A percentile compares a stretch with the other conserved stretches of the same genome.
These are phyloP conservation scores for Nansenia antarctica DNA, from an alignment of 2,113 vertebrate genomes.

Conservation along the genomic window DNA sequence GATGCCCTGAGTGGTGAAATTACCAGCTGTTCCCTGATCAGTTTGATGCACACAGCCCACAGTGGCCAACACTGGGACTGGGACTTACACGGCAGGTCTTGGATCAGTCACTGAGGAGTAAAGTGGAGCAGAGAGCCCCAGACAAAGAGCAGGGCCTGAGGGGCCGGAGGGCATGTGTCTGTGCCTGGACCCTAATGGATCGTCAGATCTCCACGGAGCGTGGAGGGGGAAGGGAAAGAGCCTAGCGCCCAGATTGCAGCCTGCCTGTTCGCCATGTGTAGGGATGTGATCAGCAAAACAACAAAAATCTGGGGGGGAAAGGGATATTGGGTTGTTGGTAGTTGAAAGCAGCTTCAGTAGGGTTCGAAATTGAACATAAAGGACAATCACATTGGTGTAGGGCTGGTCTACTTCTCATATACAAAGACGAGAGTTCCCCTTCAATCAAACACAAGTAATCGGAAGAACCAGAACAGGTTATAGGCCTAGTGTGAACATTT, in stretches of 20 bases:
- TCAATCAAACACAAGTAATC: not conserved
- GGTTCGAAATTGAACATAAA: not conserved
- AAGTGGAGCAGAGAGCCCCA: slow-evolving; percentile 40
- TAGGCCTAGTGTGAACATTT: too few relatives aligned
- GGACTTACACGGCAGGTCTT: not conserved
- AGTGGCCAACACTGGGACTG: slow-evolving; percentile 7
- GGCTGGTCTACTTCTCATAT: too few relatives aligned
- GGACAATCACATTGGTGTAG: not conserved
- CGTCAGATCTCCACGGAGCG: slow-evolving; percentile 30
- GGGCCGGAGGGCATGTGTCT: slow-evolving; percentile 25
- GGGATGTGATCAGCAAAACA: not conserved
- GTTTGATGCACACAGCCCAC: not conserved
- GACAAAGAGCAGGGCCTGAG: slow-evolving; percentile 33
- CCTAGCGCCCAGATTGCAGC: not conserved
- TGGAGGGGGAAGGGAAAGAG: slow-evolving; percentile 20
- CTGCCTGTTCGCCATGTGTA: not conserved
- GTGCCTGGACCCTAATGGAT: slow-evolving; percentile 42
- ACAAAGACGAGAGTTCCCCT: not conserved
- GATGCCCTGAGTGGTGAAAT: not conserved
- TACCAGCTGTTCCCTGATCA: not conserved
- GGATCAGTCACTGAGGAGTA: slow-evolving; percentile 42
- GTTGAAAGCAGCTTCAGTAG: not conserved
- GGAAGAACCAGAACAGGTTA: too few relatives aligned
- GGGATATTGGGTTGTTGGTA: not conserved
- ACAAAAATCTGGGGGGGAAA: not conserved